Evolutionary conservation across 2,797 vertebrate genomes (phyloP).

Genomic region (Clarias laeviceps): DNA sequence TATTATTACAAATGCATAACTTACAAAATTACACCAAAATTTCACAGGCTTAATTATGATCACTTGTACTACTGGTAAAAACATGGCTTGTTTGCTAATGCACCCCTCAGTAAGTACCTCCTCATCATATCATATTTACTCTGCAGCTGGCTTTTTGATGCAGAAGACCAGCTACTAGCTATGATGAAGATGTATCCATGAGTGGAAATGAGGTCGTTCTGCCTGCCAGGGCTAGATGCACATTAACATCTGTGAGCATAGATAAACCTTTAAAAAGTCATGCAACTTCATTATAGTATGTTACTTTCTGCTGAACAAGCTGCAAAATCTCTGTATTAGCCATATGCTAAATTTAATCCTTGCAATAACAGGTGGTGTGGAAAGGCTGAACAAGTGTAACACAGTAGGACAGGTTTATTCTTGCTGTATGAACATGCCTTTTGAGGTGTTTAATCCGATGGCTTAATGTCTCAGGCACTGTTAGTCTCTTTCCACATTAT

Average conservation of each 20-base stretch:
- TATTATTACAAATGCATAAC: constrained; percentile 1
- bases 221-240: constrained; percentile 57
- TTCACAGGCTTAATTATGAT: constrained; percentile 14
- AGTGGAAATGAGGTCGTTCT: constrained; percentile 52
- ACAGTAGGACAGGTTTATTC: constrained; percentile 7
- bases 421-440: constrained; percentile 4
- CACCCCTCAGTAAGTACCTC: constrained; percentile 23
- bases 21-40: constrained; percentile 1
- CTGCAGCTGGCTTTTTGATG: constrained; percentile 36
- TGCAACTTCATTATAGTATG: constrained; percentile 80
- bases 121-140: constrained; percentile 23
- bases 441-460: constrained; percentile 15
- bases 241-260: constrained; percentile 76
- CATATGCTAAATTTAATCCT: constrained; percentile 52
- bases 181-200: constrained; percentile 50
- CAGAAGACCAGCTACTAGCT: constrained; percentile 42
- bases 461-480: constrained; percentile 7
- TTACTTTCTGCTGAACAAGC: constrained; percentile 70
- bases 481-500: background rate
- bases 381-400: constrained; percentile 42
- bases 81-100: constrained; percentile 16
- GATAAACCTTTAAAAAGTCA: constrained; percentile 71
- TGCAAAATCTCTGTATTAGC: constrained; percentile 67
- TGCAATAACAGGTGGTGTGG: constrained; percentile 34
- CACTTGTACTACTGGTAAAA: constrained; percentile 15